Conservation (phyloP, 2,113 vertebrate genomes). For the Oryzias curvinotus region DNA sequence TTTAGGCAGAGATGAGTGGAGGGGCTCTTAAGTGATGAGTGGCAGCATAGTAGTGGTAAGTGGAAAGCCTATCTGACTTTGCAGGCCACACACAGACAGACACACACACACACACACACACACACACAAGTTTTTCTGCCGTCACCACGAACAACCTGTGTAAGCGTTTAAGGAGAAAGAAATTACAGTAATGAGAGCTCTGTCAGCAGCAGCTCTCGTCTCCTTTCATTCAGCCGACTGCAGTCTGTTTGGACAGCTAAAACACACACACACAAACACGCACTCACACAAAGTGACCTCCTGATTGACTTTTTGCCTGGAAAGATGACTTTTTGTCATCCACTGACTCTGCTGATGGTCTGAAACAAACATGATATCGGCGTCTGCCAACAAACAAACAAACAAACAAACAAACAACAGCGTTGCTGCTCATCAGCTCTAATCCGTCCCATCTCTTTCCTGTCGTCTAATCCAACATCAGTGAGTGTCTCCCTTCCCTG, state of each 20-base stretch:
- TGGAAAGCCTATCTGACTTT: slow-evolving; percentile 45
- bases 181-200: slow-evolving; percentile 71
- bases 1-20: slow-evolving; percentile 44
- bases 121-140: neutral
- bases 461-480: slow-evolving; percentile 67
- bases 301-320: slow-evolving; percentile 53
- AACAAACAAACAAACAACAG: neutral
- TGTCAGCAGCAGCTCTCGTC: slow-evolving; percentile 64
- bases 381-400: neutral
- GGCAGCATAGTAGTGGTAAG: slow-evolving; percentile 45
- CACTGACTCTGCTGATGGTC: neutral
- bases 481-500: slow-evolving; percentile 61
- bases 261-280: slow-evolving; percentile 19
- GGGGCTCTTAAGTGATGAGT: slow-evolving; percentile 49
- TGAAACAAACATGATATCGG: neutral
- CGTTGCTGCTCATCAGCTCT: slow-evolving; percentile 54
- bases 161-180: slow-evolving; percentile 30
- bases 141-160: slow-evolving; percentile 30
- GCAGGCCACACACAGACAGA: slow-evolving; percentile 49
- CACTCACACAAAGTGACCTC: slow-evolving; percentile 45
- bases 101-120: neutral
- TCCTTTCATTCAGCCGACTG: slow-evolving; percentile 64
- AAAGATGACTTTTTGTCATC: slow-evolving; percentile 27
- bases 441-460: slow-evolving; percentile 68
- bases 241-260: slow-evolving; percentile 44